Base-by-base conservation (phyloP, 2,113 vertebrate genomes). In the Halcyon malimbica region DNA sequence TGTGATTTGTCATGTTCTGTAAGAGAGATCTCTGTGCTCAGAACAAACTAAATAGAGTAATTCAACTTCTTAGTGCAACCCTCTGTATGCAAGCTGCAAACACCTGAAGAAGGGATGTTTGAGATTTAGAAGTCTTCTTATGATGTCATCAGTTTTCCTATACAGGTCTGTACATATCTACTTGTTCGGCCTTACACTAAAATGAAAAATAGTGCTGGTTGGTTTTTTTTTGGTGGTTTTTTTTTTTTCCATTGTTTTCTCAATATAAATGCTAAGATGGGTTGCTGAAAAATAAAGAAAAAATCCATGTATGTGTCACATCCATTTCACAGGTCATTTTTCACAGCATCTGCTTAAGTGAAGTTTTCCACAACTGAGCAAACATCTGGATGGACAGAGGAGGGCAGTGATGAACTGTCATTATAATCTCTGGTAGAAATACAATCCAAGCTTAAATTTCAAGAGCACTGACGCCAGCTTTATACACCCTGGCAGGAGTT, bases 371-470 rank as follows among this genome's bases (percentile, higher is more conserved):
- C 48, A 87, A 74, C 39, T 87, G 71, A 87, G 76, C 20, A 81
- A 96, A 83, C 50, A 94, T 89, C 83, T 94, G 68, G 68, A 68
- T 68, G 39, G 65, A 84, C 12, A 84, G 70, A 94, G 69, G 56
- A 87, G 48, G 65, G 87, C 48, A 85, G 28, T 15, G 6, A 91
- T 81, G 83, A 90, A 87, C 85, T 85, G 10, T 73, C 80, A 73
- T 65, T 42, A 63, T 19, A 73, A 28, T 33, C 53, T 88, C 57
- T 33, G 59, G 39, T 18, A 91, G 37, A 91, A 89, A 83, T 44
- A 56, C 26, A 56, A 56, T 6, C 51, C 25, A 75, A 35, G 31
- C 29, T 54, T 67, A 29, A 33, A 70, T 82, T 53, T 77, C 23
- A 37, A 71, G 63, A 57, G 33, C 41, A 88, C 2, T 29, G 35